phyloP scores from a whole-genome alignment of 2,113 vertebrate genomes.

The Desmodus rotundus region DNA sequence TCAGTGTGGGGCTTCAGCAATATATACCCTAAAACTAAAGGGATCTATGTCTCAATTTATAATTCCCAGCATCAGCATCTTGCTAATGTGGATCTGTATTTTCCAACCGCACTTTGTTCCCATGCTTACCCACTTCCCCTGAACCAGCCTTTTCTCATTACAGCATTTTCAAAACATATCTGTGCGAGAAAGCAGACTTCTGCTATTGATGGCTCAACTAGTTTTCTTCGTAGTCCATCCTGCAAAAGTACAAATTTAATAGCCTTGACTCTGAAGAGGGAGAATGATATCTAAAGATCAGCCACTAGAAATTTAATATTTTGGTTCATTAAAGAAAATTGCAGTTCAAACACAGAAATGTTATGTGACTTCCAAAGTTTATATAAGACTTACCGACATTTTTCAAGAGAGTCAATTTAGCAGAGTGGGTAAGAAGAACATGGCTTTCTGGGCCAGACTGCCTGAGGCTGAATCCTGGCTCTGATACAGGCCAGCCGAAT shows the following conservation, averaged over 20 bases:
- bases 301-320: conserved; percentile 38
- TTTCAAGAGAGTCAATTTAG: conserved; percentile 17
- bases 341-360: conserved; percentile 25
- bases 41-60: neutral
- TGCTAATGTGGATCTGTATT: neutral
- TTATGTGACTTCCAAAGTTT: neutral
- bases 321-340: conserved; percentile 41
- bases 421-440: neutral
- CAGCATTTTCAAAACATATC: neutral
- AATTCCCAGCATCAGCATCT: neutral
- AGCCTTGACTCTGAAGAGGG: neutral
- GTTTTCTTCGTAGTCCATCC: neutral
- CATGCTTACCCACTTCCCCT: neutral
- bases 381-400: neutral
- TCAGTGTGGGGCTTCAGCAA: neutral
- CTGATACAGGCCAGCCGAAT: neutral
- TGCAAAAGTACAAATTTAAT: neutral
- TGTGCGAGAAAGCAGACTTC: neutral
- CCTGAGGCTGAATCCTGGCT: neutral
- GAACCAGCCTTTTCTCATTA: neutral
- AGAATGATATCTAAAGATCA: neutral
- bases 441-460: neutral
- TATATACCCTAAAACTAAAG: neutral
- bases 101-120: neutral
- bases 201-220: neutral